A percentile compares a stretch with the other conserved stretches of the same genome.
These are phyloP conservation scores for Stylophora pistillata DNA, from an alignment of 64 coral and sea anemone genomes.

Conservation along the genomic window DNA sequence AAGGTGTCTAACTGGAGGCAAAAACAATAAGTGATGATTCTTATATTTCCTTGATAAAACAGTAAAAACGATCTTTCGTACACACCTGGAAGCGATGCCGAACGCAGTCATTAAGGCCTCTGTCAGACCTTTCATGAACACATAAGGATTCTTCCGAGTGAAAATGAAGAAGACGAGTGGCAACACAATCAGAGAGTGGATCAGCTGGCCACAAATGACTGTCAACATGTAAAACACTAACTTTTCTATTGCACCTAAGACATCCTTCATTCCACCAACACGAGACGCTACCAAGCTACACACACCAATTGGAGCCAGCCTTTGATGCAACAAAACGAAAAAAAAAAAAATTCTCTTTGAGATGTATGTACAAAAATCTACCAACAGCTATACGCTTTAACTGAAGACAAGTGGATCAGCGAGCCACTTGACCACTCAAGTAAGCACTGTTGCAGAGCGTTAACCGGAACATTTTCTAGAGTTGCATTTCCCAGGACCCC, in stretches of 20 bases:
- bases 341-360: background rate
- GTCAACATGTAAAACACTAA: conserved; percentile 81
- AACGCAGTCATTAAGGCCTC: conserved; percentile 88
- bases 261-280: conserved; percentile 73
- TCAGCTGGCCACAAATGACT: conserved; percentile 43
- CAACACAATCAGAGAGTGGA: conserved; percentile 71
- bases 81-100: conserved; percentile 86
- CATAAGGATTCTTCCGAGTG: conserved; percentile 73
- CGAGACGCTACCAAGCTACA: conserved; percentile 77
- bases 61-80: too few relatives aligned
- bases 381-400: too few relatives aligned
- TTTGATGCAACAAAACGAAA: background rate
- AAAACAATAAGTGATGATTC: too few relatives aligned
- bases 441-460: too few relatives aligned
- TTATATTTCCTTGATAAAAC: too few relatives aligned
- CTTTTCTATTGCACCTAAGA: conserved; percentile 45
- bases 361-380: background rate
- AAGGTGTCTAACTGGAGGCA: too few relatives aligned
- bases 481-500: too few relatives aligned
- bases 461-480: too few relatives aligned
- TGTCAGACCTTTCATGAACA: conserved; percentile 73
- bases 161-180: conserved; percentile 74
- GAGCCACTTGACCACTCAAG: too few relatives aligned
- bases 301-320: conserved; percentile 90
- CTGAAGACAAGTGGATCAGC: too few relatives aligned